Conservation (phyloP, 2,797 vertebrate species). For the Cercopithecus mitis region DNA sequence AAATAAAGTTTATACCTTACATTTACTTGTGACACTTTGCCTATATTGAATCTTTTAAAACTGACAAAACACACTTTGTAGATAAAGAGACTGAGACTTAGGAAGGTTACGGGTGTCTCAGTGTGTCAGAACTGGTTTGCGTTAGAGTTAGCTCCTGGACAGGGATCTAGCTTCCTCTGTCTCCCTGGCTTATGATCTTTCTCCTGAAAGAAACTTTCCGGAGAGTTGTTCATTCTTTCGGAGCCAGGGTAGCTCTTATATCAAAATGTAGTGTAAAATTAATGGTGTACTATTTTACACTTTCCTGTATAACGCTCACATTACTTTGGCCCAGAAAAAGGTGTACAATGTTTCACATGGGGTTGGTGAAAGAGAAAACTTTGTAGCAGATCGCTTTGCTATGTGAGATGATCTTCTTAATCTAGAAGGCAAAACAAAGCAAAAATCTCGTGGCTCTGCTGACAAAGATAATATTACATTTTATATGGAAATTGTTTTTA, state of each 20-base stretch:
- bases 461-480: slow-evolving; percentile 14
- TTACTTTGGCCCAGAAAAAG: background rate
- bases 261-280: background rate
- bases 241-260: background rate
- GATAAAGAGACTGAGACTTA: background rate
- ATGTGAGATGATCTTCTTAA: background rate
- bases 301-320: background rate
- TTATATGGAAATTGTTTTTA: background rate
- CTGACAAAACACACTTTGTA: background rate
- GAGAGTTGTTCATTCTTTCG: background rate
- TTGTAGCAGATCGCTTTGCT: background rate
- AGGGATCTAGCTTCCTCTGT: background rate
- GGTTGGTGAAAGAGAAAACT: background rate
- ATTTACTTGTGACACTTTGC: background rate
- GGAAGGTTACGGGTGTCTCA: background rate
- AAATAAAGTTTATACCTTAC: background rate
- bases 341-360: background rate
- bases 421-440: background rate
- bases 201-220: background rate
- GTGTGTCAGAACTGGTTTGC: background rate
- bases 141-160: background rate
- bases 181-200: background rate
- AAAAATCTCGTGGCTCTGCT: background rate
- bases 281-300: background rate
- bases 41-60: background rate